These are phyloP conservation scores for Pocillopora damicornis DNA, from an alignment of 64 coral and sea anemone genomes.

Conservation along the genomic window DNA sequence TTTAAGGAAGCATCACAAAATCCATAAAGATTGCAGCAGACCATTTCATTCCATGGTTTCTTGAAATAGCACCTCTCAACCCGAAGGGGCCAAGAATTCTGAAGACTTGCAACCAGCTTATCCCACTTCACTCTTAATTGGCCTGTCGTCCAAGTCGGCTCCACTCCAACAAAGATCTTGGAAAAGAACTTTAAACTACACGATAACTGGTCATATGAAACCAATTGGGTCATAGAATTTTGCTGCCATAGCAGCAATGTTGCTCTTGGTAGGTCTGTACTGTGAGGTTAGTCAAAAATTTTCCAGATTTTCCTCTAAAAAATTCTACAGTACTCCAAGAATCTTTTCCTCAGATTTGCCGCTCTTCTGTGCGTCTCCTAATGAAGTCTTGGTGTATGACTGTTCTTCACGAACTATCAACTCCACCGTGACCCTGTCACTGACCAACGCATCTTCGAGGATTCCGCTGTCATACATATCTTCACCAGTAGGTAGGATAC, in stretches of 20 bases:
- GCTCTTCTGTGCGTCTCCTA: background rate
- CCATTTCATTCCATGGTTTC: background rate
- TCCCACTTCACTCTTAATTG: slow-evolving; percentile 18
- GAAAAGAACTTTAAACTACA: slow-evolving; percentile 32
- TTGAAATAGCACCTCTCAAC: slow-evolving; percentile 28
- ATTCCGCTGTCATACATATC: background rate
- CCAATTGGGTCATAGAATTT: slow-evolving; percentile 34
- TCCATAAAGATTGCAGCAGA: slow-evolving; percentile 17
- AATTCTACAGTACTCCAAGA: background rate
- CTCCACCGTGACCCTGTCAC: background rate
- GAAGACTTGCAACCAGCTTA: slow-evolving; percentile 2
- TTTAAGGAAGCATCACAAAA: slow-evolving; percentile 37
- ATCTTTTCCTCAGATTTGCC: background rate
- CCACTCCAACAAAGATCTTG: slow-evolving; percentile 16
- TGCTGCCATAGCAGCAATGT: background rate
- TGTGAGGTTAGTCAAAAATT: background rate
- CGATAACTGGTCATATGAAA: slow-evolving; percentile 26
- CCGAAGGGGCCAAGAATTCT: background rate
- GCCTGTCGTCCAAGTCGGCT: background rate
- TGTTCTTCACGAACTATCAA: background rate
- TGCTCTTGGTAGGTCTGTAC: background rate
- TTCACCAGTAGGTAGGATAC: background rate
- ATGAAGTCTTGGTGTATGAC: background rate
- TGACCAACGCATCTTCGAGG: background rate
- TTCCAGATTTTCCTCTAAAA: background rate